These are phyloP conservation scores for Cosmia trapezina DNA, from an alignment of 2,888 invertebrate species.

Conservation along the genomic window DNA sequence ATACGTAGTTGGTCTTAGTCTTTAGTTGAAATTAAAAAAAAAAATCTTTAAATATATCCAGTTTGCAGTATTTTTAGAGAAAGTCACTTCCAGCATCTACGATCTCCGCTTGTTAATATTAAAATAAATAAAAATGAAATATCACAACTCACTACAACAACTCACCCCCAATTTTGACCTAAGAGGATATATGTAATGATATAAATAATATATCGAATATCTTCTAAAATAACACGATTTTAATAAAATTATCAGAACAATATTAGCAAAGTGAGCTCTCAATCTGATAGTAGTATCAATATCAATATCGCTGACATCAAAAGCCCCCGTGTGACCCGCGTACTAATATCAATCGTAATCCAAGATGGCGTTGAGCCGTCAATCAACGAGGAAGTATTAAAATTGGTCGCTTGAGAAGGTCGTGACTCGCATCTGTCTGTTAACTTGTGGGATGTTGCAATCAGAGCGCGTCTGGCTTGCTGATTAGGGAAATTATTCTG, in stretches of 20 bases:
- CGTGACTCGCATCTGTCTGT: conserved; percentile 58
- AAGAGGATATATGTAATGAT: neutral
- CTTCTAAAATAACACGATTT: conserved; percentile 34
- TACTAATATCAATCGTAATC: conserved; percentile 41
- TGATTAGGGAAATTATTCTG: conserved; percentile 31
- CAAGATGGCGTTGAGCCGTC: conserved; percentile 55
- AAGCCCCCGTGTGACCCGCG: conserved; percentile 4
- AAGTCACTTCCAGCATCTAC: too few relatives aligned
- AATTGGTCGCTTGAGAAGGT: conserved; percentile 52
- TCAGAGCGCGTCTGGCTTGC: conserved; percentile 36
- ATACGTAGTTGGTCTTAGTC: too few relatives aligned
- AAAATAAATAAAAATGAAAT: too few relatives aligned
- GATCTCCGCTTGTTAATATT: too few relatives aligned
- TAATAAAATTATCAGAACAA: conserved; percentile 36
- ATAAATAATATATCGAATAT: conserved; percentile 4
- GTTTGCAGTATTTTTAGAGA: too few relatives aligned
- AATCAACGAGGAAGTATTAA: conserved; percentile 66
- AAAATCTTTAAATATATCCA: too few relatives aligned
- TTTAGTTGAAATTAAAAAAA: too few relatives aligned
- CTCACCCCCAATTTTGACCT: neutral
- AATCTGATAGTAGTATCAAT: conserved; percentile 42
- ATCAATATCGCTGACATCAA: conserved; percentile 52
- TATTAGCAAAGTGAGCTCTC: conserved; percentile 30
- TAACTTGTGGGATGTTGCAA: conserved; percentile 40
- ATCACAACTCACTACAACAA: too few relatives aligned